Evolutionary conservation across 2,113 vertebrate species (phyloP).

Genomic region (Chaenocephalus aceratus): DNA sequence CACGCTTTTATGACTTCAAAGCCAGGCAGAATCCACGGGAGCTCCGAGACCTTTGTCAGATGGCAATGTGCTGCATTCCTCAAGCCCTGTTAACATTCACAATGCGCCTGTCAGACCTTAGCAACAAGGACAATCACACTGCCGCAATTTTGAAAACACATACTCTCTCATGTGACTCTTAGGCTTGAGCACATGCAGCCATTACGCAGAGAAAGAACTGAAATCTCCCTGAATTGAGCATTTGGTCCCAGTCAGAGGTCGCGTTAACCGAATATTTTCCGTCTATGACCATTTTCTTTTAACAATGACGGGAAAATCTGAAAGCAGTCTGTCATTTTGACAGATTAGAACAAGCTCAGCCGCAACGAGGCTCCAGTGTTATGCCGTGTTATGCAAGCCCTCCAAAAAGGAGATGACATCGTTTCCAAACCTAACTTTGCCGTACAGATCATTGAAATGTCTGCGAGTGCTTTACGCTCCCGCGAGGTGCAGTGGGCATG

Average conservation of each 20-base stretch:
- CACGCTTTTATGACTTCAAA: slow-evolving; percentile 73
- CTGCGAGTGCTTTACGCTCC: too few species aligned
- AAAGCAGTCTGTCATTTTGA: too few species aligned
- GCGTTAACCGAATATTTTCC: too few species aligned
- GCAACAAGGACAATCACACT: slow-evolving; percentile 42
- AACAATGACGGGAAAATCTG: too few species aligned
- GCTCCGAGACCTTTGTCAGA: slow-evolving; percentile 65
- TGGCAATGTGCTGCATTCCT: slow-evolving; percentile 45
- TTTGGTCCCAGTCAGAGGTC: slow-evolving; percentile 8
- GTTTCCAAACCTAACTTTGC: too few species aligned
- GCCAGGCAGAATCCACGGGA: slow-evolving; percentile 47
- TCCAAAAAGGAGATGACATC: too few species aligned
- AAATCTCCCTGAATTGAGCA: slow-evolving; percentile 43
- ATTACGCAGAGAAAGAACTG: slow-evolving; percentile 37
- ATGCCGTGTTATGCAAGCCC: too few species aligned
- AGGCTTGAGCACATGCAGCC: slow-evolving; percentile 17
- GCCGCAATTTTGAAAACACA: slow-evolving; percentile 35
- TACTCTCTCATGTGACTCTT: slow-evolving; percentile 15
- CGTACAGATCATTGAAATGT: too few species aligned
- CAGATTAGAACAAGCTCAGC: too few species aligned
- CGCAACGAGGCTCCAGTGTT: too few species aligned
- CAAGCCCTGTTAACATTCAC: slow-evolving; percentile 61
- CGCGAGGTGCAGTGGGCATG: too few species aligned
- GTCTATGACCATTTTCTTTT: too few species aligned
- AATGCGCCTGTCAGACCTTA: slow-evolving; percentile 55